Evolutionary conservation across 2,113 vertebrate genomes (phyloP).

Genomic region (Grammomys dolichurus): DNA sequence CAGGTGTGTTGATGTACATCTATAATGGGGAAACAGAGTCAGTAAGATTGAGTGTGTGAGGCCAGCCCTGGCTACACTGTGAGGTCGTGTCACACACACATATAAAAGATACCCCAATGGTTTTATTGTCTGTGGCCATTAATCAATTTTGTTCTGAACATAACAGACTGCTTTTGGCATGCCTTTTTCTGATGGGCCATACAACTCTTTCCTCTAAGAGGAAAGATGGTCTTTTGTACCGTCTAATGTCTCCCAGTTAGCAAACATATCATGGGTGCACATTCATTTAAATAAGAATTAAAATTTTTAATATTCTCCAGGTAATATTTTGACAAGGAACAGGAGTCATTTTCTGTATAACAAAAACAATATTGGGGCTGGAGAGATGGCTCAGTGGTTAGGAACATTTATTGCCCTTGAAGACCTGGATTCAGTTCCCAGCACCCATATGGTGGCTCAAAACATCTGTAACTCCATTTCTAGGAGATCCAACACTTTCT

Average conservation of each 20-base stretch:
- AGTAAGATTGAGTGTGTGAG: not conserved
- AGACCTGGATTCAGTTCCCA: not conserved
- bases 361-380: not conserved
- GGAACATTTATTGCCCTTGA: not conserved
- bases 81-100: not conserved
- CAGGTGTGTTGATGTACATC: not conserved
- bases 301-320: not conserved
- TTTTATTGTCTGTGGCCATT: not conserved
- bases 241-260: not conserved
- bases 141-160: not conserved
- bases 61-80: not conserved
- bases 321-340: not conserved
- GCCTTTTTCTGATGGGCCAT: not conserved
- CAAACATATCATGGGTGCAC: not conserved
- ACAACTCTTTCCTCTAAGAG: not conserved
- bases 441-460: not conserved
- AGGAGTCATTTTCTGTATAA: not conserved
- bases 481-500: not conserved
- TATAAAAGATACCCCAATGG: not conserved
- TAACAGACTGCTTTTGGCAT: not conserved
- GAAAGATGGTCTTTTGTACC: not conserved
- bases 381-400: not conserved
- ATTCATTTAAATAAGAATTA: not conserved
- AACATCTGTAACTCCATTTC: not conserved
- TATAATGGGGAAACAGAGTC: not conserved